Base-by-base conservation (phyloP, 2,113 vertebrate genomes). In the Podiceps cristatus region DNA sequence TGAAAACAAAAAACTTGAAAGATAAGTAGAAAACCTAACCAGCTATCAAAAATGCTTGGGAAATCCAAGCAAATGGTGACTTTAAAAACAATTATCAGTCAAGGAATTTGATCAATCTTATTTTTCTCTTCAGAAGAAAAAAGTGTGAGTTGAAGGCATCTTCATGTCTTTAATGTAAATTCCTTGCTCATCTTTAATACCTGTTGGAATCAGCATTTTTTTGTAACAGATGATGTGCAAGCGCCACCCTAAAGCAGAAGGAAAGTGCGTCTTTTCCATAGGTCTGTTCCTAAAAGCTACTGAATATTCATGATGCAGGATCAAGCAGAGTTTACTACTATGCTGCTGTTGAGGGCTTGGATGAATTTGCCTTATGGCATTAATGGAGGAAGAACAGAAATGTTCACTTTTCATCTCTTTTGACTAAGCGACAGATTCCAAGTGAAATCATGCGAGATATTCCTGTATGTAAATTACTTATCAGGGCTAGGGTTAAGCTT, bases 31-130 rank as follows among this genome's bases (percentile, higher is more conserved):
- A 97, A 96, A 87, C 55, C 17, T 76, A 95, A 45, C 25, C 20
- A 86, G 8, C 12, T 53, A 47, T 58, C 78, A 84, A 62, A 83
- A 89, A 83, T 35, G n/a, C 55, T 92, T n/a, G 9, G n/a, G 80
- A 92, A 97, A 94, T 69, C 56, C 82, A 86, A 96, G 86, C 13
- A 95, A 96, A 92, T 67, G 50, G 52, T 90, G 63, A 87, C 5
- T 40, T 75, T 45, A 28, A 82, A 93, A 90, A 33, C 7, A 66
- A 49, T 63, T 95, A 60, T 80, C 0, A 0, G 33, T 29, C 64
- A 79, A 82, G 18, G 82, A 53, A 73, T 83, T 86, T 86, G 19
- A 15, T 87, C 37, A 37, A 14, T n/a, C 35, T 28, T n/a, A 31
- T 35, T 79, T 93, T 87, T 59, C 75, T 79, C 44, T 90, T 89